Evolutionary conservation across 2,797 vertebrate species (phyloP).

Genomic region (Onychomys torridus): DNA sequence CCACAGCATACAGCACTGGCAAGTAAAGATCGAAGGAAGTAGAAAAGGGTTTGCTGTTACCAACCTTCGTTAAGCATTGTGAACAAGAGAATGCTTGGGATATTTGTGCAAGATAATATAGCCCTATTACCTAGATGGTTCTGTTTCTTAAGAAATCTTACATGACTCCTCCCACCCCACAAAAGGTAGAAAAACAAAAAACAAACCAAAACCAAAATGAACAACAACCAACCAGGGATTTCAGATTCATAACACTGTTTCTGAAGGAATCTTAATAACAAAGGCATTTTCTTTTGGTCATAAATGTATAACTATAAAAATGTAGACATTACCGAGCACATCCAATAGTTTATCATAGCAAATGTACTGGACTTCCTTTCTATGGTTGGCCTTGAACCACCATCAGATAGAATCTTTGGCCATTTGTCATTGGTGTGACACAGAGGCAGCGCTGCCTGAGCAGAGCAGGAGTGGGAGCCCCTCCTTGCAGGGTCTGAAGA

Average conservation of each 20-base stretch:
- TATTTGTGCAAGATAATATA: constrained; percentile 4
- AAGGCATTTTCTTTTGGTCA: constrained; percentile 4
- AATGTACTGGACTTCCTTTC: background rate
- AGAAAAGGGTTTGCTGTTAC: background rate
- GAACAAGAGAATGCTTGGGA: background rate
- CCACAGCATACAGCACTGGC: background rate
- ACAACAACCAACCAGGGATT: background rate
- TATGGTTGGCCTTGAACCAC: background rate
- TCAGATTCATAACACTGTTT: constrained; percentile 17
- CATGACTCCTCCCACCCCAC: background rate
- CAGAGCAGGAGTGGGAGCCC: background rate
- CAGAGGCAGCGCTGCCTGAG: background rate
- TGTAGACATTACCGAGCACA: background rate
- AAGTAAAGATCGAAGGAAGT: background rate
- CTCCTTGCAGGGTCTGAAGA: background rate
- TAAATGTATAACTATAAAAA: constrained; percentile 30
- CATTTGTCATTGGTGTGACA: background rate
- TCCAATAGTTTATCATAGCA: constrained; percentile 5
- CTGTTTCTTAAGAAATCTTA: constrained; percentile 19
- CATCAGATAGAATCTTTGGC: background rate
- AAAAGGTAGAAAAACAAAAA: background rate
- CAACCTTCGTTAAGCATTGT: background rate
- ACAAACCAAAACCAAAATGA: background rate
- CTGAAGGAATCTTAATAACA: constrained; percentile 51
- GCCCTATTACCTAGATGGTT: background rate